These are phyloP conservation scores for Notothenia rossii DNA, from an alignment of 2,113 vertebrate species.

Conservation along the genomic window DNA sequence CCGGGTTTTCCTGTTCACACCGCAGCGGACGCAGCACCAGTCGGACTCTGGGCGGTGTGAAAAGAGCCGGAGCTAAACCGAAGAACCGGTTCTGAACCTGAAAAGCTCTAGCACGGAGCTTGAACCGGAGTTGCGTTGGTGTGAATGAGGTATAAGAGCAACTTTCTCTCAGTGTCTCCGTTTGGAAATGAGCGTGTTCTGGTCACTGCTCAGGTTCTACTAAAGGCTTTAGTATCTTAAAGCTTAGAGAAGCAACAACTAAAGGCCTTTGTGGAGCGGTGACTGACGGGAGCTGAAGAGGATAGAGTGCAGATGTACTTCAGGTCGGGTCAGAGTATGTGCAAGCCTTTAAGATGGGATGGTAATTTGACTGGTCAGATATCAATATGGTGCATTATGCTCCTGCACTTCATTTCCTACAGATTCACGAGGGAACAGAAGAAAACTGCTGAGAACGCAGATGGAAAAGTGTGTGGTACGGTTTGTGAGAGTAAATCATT, in stretches of 20 bases:
- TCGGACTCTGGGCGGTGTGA: no score
- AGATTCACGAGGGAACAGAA: constrained; percentile 28
- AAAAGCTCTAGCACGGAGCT: no score
- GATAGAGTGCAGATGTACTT: constrained; percentile 46
- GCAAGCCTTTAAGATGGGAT: constrained; percentile 55
- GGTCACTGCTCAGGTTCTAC: no score
- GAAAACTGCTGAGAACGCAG: constrained; percentile 53
- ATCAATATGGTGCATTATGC: constrained; percentile 71
- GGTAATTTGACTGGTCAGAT: constrained; percentile 63
- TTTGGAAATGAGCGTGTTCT: no score
- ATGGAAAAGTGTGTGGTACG: background rate
- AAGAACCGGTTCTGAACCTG: no score
- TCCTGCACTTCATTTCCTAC: constrained; percentile 62
- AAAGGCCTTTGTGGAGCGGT: constrained; percentile 55
- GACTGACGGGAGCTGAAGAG: constrained; percentile 56
- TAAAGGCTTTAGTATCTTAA: no score
- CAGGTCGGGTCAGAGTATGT: constrained; percentile 32
- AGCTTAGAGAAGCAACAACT: constrained; percentile 27
- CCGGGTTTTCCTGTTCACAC: no score
- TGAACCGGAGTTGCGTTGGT: no score
- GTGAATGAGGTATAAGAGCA: no score
- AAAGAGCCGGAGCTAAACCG: no score
- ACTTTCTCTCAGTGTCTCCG: background rate
- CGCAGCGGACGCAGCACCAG: no score
- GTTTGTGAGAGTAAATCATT: background rate